These are phyloP conservation scores for Centropus bengalensis DNA, from an alignment of 2,113 vertebrate genomes.

Conservation along the genomic window DNA sequence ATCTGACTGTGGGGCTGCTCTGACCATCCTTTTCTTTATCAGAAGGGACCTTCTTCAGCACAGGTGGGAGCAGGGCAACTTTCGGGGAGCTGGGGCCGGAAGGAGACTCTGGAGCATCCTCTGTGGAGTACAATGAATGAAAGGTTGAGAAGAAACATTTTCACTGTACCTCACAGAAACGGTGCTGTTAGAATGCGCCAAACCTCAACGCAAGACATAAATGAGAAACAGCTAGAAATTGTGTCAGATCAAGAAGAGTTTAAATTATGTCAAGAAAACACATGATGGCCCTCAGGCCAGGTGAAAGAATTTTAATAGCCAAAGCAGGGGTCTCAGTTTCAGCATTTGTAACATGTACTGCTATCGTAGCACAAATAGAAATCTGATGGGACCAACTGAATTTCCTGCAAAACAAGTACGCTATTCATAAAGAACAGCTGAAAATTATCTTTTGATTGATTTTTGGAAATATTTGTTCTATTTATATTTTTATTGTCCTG, in stretches of 20 bases:
- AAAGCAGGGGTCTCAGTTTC: background rate
- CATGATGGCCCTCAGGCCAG: background rate
- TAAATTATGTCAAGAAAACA: background rate
- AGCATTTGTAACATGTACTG: background rate
- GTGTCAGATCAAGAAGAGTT: background rate
- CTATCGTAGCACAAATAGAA: background rate
- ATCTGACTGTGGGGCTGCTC: conserved; percentile 76
- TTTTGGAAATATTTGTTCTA: background rate
- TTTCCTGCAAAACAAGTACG: background rate
- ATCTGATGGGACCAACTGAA: background rate
- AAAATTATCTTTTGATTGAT: background rate
- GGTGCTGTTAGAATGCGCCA: background rate
- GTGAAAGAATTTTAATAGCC: background rate
- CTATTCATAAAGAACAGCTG: background rate
- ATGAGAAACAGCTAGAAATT: background rate
- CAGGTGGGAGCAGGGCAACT: conserved; percentile 77
- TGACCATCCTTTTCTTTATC: conserved; percentile 89
- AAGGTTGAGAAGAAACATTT: background rate
- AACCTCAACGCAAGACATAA: background rate
- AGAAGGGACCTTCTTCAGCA: conserved; percentile 83
- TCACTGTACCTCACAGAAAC: background rate
- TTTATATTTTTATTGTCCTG: background rate
- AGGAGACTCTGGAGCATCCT: conserved; percentile 85
- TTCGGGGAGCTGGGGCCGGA: conserved; percentile 81
- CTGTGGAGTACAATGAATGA: conserved; percentile 67